Conservation (phyloP, 2,113 vertebrate species). For the Egretta garzetta region DNA sequence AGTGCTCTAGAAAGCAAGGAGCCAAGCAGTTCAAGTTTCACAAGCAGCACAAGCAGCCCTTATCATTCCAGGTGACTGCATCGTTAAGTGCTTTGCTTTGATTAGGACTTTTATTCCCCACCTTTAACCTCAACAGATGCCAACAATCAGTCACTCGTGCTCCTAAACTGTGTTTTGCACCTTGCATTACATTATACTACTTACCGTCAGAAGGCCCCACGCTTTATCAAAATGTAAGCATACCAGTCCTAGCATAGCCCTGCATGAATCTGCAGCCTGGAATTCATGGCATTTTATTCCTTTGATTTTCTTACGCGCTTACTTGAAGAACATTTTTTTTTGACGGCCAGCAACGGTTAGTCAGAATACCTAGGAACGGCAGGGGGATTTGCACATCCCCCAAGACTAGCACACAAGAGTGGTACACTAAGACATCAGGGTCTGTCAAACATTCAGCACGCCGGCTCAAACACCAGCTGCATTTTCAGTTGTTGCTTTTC, state of each 20-base stretch:
- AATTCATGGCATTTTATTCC: constrained; percentile 47
- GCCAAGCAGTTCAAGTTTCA: neutral
- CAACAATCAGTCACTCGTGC: neutral
- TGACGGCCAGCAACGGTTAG: neutral
- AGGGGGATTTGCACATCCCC: neutral
- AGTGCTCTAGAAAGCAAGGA: neutral
- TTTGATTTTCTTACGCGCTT: neutral
- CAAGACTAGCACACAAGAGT: neutral
- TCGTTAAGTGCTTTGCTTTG: constrained; percentile 17
- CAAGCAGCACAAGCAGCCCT: neutral
- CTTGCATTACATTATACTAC: neutral
- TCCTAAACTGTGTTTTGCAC: neutral
- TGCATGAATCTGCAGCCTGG: constrained; percentile 15
- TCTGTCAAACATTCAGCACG: neutral
- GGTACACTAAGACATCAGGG: neutral
- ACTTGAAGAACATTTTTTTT: neutral
- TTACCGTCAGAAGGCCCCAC: neutral
- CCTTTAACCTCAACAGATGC: constrained; percentile 34
- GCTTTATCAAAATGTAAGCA: constrained; percentile 35
- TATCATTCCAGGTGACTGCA: constrained; percentile 56
- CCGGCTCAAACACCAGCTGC: neutral
- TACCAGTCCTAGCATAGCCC: neutral
- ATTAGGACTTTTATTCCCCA: constrained; percentile 18
- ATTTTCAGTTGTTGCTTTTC: constrained; percentile 50
- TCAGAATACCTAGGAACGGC: neutral